These are phyloP conservation scores for Parochlus steinenii DNA, from an alignment of 2,888 invertebrate genomes.

Conservation along the genomic window DNA sequence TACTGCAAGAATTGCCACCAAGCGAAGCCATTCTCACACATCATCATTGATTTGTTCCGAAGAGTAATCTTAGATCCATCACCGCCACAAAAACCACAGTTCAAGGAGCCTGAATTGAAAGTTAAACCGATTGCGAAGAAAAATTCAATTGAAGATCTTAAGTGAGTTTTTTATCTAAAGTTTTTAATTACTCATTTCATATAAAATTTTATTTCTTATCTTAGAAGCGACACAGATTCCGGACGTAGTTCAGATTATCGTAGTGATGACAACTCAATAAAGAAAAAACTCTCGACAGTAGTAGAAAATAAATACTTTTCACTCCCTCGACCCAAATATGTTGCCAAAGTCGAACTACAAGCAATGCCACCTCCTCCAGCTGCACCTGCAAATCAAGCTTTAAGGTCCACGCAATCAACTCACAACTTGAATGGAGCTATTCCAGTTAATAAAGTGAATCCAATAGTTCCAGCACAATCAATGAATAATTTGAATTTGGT, in stretches of 20 bases:
- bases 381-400: no score
- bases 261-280: slow-evolving; percentile 3
- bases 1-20: slow-evolving; percentile 37
- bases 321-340: slow-evolving; percentile 11
- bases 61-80: slow-evolving; percentile 30
- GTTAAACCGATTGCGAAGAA: neutral
- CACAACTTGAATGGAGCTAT: no score
- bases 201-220: neutral
- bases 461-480: no score
- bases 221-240: slow-evolving; percentile 17
- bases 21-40: slow-evolving; percentile 40
- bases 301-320: slow-evolving; percentile 7
- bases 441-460: no score
- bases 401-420: no score
- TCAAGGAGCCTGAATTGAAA: no score
- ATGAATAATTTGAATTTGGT: neutral
- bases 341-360: neutral
- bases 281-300: neutral
- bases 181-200: neutral
- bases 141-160: neutral
- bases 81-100: neutral
- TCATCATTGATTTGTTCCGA: slow-evolving; percentile 41
- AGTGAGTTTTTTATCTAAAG: slow-evolving; percentile 3
- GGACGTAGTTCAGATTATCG: slow-evolving; percentile 15
- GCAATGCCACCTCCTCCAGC: no score